Base-by-base conservation (phyloP, 1,140 invertebrate species). In the Sinonovacula constricta region DNA sequence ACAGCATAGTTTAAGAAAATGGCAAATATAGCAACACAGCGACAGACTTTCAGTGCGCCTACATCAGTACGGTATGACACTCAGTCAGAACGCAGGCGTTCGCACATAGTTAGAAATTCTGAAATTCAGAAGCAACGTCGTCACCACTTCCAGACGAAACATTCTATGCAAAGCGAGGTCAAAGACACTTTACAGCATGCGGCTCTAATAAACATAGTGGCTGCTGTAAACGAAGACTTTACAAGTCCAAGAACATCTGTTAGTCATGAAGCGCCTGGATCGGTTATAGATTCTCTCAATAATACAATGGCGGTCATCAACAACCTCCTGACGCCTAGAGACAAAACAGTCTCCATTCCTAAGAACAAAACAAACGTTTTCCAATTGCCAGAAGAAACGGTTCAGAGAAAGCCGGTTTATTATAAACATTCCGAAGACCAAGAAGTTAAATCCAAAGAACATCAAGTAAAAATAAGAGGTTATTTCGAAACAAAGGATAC, bases 361-460 rank as follows among this genome's bases (percentile, higher is more conserved):
- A 59, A 54, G 24, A 3, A 59, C 51, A 66, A 76, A 63, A 62
- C 66, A 36, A n/a, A 31, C 24, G 56, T 62, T 33, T 70, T 69
- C 26, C 49, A 31, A 18, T 39, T 78, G 39, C 75, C 75, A 3
- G 56, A 49, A 12, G 54, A 78, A 57, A 60, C 65, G 24, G 57
- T 70, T 15, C 66, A 69, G 39, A 69, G 56, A 34, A 78, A 78
- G 30, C 75, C 75, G 10, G 75, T 78, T 2, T 78, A 78, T 39
- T 78, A 78, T 49, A 78, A 78, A 30, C 75, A 78, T 63, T 78
- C 75, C 1, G 54, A 31, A 30, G 75, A 78, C 22, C 36, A 53
- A 51, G 75, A 78, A 54, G 75, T 78, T 14, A 49, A 28, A 3
- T 62, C 14, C 0, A 22, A 7, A 45, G 39, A 45, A 7, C 39